These are phyloP conservation scores for Sipha flava DNA, from an alignment of 1,140 invertebrate genomes.

Conservation along the genomic window DNA sequence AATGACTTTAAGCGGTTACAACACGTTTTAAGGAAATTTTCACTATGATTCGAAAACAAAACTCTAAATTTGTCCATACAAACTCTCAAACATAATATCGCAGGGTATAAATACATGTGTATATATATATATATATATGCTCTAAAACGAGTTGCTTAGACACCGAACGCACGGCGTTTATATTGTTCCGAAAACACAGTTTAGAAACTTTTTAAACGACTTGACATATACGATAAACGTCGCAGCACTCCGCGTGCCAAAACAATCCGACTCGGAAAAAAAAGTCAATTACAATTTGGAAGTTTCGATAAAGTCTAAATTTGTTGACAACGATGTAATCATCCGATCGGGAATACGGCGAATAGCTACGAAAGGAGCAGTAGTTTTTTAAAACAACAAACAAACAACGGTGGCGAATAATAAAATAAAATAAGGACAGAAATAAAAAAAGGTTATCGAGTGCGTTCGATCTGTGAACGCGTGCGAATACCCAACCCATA, in stretches of 20 bases:
- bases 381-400: not conserved
- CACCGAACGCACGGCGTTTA: not conserved
- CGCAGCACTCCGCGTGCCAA: too few relatives aligned
- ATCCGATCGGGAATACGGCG: not conserved
- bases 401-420: not conserved
- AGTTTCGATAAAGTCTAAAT: constrained; percentile 12
- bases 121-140: too few relatives aligned
- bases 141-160: not conserved
- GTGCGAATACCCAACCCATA: too few relatives aligned
- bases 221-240: not conserved
- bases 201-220: not conserved
- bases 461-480: not conserved
- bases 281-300: constrained; percentile 3
- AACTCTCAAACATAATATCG: too few relatives aligned
- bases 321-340: not conserved
- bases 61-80: too few relatives aligned
- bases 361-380: not conserved
- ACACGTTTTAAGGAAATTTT: not conserved
- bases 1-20: not conserved
- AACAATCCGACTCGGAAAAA: not conserved
- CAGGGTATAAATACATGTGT: too few relatives aligned
- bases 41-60: too few relatives aligned
- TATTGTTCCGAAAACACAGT: not conserved
- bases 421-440: too few relatives aligned
- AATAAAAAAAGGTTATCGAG: not conserved